phyloP scores from a whole-genome alignment of 2,113 vertebrate species.

The Desmodus rotundus region DNA sequence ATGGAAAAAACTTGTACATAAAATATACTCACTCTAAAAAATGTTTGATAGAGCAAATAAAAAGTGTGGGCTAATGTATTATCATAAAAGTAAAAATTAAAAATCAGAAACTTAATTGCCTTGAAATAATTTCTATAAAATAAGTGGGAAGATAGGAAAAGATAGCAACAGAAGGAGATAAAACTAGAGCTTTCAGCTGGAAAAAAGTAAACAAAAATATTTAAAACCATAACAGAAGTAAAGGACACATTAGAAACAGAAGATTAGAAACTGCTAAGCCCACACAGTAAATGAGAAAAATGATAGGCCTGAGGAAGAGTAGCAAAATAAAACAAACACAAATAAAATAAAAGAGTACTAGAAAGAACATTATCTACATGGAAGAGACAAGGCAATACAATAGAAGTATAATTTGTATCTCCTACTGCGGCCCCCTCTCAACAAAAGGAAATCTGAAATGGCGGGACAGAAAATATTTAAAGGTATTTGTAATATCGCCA shows the following conservation, averaged over 20 bases:
- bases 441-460: not conserved
- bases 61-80: not conserved
- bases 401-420: not conserved
- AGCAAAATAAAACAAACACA: conserved; percentile 2
- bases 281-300: not conserved
- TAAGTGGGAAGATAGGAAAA: not conserved
- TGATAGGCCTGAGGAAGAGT: not conserved
- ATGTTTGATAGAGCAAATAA: not conserved
- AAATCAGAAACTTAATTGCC: not conserved
- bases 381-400: not conserved
- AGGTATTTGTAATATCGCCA: not conserved
- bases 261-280: not conserved
- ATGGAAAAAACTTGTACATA: not conserved
- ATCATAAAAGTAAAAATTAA: not conserved
- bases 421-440: not conserved
- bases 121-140: not conserved
- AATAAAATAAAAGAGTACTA: not conserved
- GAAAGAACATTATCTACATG: not conserved
- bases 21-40: not conserved
- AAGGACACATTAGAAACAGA: not conserved
- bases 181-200: not conserved
- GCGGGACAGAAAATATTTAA: not conserved
- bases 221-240: not conserved
- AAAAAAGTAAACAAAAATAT: not conserved
- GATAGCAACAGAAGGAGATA: not conserved